These are phyloP conservation scores for Araneus ventricosus DNA, from an alignment of 1,140 invertebrate genomes.

Conservation along the genomic window DNA sequence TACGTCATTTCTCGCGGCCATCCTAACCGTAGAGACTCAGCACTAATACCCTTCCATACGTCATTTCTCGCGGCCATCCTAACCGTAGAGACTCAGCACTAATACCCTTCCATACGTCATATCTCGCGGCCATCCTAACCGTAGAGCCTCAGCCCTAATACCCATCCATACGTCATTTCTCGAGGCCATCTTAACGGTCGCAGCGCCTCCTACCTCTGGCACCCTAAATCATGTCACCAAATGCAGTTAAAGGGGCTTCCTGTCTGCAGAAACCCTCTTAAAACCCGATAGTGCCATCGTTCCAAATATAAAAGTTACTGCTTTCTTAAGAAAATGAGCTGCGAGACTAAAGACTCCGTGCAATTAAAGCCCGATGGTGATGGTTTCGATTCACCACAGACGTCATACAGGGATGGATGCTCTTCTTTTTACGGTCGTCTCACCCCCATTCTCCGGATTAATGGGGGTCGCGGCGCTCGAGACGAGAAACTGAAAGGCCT, in stretches of 20 bases:
- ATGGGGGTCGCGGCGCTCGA: conserved; percentile 9
- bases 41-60: too few species aligned
- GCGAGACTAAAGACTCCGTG: neutral
- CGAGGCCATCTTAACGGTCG: too few species aligned
- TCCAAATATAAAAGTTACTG: neutral
- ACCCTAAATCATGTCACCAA: conserved; percentile 1
- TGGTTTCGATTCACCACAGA: conserved; percentile 11
- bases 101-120: too few species aligned
- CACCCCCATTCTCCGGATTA: conserved; percentile 22
- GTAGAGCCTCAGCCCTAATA: neutral
- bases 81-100: too few species aligned
- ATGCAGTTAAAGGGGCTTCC: neutral
- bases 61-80: too few species aligned
- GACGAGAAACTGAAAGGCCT: neutral
- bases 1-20: too few species aligned
- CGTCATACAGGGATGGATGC: conserved; percentile 12
- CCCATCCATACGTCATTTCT: too few species aligned
- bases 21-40: too few species aligned
- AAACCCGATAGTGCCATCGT: neutral
- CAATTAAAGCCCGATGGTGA: neutral
- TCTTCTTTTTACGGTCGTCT: conserved; percentile 52
- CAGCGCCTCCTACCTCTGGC: neutral
- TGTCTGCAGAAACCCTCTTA: neutral
- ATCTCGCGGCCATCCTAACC: too few species aligned
- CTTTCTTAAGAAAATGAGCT: neutral